Evolutionary conservation across 2,113 vertebrate genomes (phyloP).

Genomic region (Clinocottus analis): DNA sequence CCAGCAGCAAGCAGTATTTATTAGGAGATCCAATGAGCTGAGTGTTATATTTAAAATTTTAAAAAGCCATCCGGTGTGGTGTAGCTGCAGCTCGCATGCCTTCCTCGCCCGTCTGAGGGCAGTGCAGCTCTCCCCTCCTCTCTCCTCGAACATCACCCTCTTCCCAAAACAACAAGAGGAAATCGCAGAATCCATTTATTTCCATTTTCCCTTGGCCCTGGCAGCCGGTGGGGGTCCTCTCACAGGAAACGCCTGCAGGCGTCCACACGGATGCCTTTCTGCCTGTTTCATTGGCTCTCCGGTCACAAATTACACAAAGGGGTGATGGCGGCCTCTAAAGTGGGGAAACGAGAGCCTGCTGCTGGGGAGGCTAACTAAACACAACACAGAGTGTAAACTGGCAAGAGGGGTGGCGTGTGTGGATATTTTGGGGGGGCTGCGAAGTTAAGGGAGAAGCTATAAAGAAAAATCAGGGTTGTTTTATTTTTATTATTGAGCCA

Average conservation of each 20-base stretch:
- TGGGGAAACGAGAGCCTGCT: conserved; percentile 63
- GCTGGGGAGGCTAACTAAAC: conserved; percentile 67
- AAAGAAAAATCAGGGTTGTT: conserved; percentile 60
- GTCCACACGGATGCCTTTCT: conserved; percentile 62
- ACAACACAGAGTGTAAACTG: conserved; percentile 54
- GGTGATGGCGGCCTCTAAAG: conserved; percentile 52
- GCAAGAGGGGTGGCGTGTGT: conserved; percentile 38
- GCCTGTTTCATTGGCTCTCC: conserved; percentile 61
- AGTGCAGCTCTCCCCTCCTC: not conserved
- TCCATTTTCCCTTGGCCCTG: conserved; percentile 68
- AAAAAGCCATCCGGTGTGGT: too few relatives aligned
- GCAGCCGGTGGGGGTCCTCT: conserved; percentile 48
- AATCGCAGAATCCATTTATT: conserved; percentile 61
- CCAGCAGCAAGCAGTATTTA: not conserved
- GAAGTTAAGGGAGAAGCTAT: conserved; percentile 50
- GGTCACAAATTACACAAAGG: conserved; percentile 61
- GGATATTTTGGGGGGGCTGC: conserved; percentile 36
- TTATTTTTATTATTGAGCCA: conserved; percentile 62
- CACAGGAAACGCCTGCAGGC: conserved; percentile 48
- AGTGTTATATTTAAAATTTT: not conserved
- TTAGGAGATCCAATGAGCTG: not conserved
- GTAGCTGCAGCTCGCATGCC: not conserved
- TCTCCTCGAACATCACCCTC: conserved; percentile 7
- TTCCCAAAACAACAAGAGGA: conserved; percentile 59
- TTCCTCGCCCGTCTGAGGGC: conserved; percentile 1